Evolutionary conservation across 2,113 vertebrate genomes (phyloP).

Genomic region (Helogale parvula): DNA sequence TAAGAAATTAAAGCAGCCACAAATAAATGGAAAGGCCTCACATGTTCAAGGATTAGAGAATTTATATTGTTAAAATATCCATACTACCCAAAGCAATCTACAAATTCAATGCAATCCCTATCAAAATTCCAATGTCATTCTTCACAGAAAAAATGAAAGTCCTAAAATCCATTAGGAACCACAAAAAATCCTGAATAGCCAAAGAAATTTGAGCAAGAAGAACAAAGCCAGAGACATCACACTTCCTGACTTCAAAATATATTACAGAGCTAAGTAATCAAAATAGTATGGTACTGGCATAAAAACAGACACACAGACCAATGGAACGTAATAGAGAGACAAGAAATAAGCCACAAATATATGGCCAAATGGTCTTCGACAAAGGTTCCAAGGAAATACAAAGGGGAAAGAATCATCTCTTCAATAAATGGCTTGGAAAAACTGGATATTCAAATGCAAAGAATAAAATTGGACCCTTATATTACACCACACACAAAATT

Average conservation of each 20-base stretch:
- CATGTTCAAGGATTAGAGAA: background rate
- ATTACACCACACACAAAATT: background rate
- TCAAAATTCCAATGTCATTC: background rate
- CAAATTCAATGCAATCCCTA: background rate
- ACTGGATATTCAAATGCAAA: background rate
- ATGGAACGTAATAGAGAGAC: background rate
- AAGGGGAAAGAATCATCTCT: background rate
- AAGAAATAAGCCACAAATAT: background rate
- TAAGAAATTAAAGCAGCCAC: background rate
- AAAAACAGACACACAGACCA: background rate
- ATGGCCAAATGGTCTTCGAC: background rate
- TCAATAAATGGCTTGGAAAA: background rate
- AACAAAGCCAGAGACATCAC: background rate
- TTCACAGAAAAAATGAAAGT: background rate
- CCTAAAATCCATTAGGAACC: background rate
- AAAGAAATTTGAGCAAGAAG: conserved; percentile 7
- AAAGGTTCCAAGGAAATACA: background rate
- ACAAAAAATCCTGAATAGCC: background rate
- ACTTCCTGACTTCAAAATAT: background rate
- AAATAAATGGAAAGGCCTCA: background rate
- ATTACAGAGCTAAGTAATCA: background rate
- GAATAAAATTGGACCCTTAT: background rate
- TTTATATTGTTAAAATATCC: background rate
- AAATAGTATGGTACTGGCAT: background rate
- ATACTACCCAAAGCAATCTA: background rate